phyloP scores from a whole-genome alignment of 2,888 invertebrate species.

The Lasioglossum zephyrum region DNA sequence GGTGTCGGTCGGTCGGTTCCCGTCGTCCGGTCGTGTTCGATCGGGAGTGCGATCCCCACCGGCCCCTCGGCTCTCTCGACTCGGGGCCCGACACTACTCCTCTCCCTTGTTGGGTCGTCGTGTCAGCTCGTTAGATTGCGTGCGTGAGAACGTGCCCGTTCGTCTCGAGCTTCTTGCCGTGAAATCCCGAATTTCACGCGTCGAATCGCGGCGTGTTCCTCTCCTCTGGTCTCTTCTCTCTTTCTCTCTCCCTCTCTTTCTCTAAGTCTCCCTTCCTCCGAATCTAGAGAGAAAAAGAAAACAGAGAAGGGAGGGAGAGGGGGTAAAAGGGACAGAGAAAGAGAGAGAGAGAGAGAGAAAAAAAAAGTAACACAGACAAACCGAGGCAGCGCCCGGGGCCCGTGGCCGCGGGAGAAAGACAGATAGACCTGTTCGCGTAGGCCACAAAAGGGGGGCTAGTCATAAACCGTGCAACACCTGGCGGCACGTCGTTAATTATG shows the following conservation, averaged over 20 bases:
- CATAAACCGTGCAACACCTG: constrained; percentile 66
- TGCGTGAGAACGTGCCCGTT: constrained; percentile 63
- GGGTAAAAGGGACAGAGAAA: background rate
- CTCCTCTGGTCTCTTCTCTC: background rate
- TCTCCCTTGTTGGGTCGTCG: constrained; percentile 20
- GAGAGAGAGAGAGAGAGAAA: background rate
- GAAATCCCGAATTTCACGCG: constrained; percentile 74
- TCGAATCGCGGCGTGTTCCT: constrained; percentile 65
- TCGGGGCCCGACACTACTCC: constrained; percentile 8
- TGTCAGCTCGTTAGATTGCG: constrained; percentile 60
- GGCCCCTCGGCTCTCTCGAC: constrained; percentile 28
- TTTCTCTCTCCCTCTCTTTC: constrained; percentile 2
- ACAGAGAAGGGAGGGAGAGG: background rate
- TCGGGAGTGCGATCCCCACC: constrained; percentile 47
- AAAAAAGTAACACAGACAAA: background rate
- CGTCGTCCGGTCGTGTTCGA: constrained; percentile 22
- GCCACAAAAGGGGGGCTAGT: constrained; percentile 48
- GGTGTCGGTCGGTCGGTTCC: constrained; percentile 18
- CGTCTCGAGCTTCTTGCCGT: constrained; percentile 66
- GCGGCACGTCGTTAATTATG: constrained; percentile 74
- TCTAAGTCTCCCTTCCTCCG: background rate
- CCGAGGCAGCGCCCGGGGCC: constrained; percentile 11
- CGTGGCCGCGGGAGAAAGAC: constrained; percentile 21
- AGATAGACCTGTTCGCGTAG: constrained; percentile 51
- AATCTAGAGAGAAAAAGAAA: background rate